Evolutionary conservation across 2,888 invertebrate species (phyloP).

Genomic region (Molorchus minor): DNA sequence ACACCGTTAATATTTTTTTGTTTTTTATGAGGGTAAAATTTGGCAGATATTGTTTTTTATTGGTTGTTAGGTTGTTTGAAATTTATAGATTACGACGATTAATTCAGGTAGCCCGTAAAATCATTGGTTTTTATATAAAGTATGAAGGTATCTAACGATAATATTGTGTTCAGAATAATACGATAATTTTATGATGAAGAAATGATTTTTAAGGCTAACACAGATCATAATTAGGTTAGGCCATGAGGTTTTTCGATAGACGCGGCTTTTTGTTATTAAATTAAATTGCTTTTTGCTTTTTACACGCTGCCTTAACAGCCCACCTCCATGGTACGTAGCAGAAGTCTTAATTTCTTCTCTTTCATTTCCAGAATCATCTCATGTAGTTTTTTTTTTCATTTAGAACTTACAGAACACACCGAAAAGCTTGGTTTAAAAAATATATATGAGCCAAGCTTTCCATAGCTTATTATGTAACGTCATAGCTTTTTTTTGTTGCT

Average conservation of each 20-base stretch:
- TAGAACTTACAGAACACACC: slow-evolving; percentile 2
- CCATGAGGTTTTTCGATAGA: slow-evolving; percentile 21
- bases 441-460: slow-evolving; percentile 2
- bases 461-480: slow-evolving; percentile 17
- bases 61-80: too few relatives aligned
- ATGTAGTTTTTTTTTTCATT: slow-evolving; percentile 5
- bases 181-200: too few relatives aligned
- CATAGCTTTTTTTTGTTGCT: slow-evolving; percentile 24
- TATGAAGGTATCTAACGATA: too few relatives aligned
- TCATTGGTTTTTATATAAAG: too few relatives aligned
- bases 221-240: slow-evolving; percentile 25
- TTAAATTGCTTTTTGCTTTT: slow-evolving; percentile 62
- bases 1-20: too few relatives aligned
- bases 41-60: too few relatives aligned
- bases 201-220: slow-evolving; percentile 6
- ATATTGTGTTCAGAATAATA: too few relatives aligned
- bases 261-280: slow-evolving; percentile 49
- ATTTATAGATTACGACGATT: background rate
- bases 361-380: background rate
- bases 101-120: background rate
- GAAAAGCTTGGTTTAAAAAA: background rate
- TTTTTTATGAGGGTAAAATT: too few relatives aligned
- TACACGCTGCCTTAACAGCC: slow-evolving; percentile 63
- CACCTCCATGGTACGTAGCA: slow-evolving; percentile 64
- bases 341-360: slow-evolving; percentile 40